These are phyloP conservation scores for Clostera curtula DNA, from an alignment of 2,888 invertebrate genomes.

Conservation along the genomic window DNA sequence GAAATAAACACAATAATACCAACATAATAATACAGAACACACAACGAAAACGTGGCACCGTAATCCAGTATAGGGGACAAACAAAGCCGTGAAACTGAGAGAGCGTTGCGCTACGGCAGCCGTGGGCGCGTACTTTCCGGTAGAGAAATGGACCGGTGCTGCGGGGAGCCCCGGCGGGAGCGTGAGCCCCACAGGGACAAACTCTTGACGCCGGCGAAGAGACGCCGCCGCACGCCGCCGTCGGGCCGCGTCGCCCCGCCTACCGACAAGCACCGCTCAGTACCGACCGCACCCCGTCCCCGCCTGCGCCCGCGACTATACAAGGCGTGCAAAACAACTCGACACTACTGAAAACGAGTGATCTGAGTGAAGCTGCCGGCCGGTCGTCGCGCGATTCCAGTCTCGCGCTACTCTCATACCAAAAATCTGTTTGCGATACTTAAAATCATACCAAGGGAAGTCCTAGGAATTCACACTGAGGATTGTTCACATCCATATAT, in stretches of 20 bases:
- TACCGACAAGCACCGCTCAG: constrained; percentile 69
- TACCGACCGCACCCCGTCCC: constrained; percentile 57
- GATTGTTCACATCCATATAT: no score
- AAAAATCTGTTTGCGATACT: no score
- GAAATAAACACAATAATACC: constrained; percentile 44
- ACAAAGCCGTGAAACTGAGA: constrained; percentile 65
- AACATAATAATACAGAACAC: constrained; percentile 54
- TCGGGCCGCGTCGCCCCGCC: constrained; percentile 72
- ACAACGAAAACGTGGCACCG: constrained; percentile 63
- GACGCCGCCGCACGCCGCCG: constrained; percentile 81
- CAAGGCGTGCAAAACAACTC: constrained; percentile 64
- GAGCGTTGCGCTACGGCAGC: constrained; percentile 61
- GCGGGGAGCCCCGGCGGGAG: constrained; percentile 79
- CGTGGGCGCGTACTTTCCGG: constrained; percentile 85
- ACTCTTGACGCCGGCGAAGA: constrained; percentile 88
- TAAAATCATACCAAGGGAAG: no score
- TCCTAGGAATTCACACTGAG: no score
- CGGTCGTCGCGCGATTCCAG: constrained; percentile 38
- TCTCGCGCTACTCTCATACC: no score
- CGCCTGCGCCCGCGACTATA: constrained; percentile 63
- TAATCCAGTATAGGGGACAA: constrained; percentile 64
- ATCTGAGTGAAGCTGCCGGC: constrained; percentile 56
- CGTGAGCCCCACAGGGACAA: constrained; percentile 84
- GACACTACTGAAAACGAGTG: constrained; percentile 70
- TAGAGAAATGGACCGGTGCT: constrained; percentile 89